phyloP scores from a whole-genome alignment of 2,888 invertebrate genomes.

The Eupithecia pulchellata region DNA sequence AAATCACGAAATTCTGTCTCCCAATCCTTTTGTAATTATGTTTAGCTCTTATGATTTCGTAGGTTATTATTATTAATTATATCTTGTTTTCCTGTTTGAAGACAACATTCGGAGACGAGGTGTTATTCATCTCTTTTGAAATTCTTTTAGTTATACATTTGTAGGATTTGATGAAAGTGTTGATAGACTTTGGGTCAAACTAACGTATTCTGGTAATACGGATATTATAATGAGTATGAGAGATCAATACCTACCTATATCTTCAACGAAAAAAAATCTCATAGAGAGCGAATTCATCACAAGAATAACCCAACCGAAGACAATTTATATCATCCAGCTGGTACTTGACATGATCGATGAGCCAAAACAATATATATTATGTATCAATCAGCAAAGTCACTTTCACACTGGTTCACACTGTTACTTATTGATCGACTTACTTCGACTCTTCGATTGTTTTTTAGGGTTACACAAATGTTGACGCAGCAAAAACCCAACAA shows the following conservation, averaged over 20 bases:
- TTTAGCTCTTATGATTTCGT: not conserved
- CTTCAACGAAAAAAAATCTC: no score
- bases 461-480: conserved; percentile 3
- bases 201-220: not conserved
- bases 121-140: conserved; percentile 1
- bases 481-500: not conserved
- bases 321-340: conserved; percentile 31
- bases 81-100: conserved; percentile 13
- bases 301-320: conserved; percentile 13
- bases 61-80: not conserved
- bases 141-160: conserved; percentile 6
- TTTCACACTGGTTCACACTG: conserved; percentile 57
- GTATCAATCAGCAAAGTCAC: conserved; percentile 40
- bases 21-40: no score
- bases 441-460: conserved; percentile 14
- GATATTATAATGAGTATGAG: not conserved
- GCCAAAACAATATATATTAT: conserved; percentile 54
- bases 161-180: not conserved
- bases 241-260: not conserved
- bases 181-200: not conserved
- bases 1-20: no score
- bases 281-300: conserved; percentile 7
- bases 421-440: conserved; percentile 48
- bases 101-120: conserved; percentile 13
- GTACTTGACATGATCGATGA: conserved; percentile 61